Evolutionary conservation across 2,888 invertebrate species (phyloP).

Genomic region (Aporophyla nigra): DNA sequence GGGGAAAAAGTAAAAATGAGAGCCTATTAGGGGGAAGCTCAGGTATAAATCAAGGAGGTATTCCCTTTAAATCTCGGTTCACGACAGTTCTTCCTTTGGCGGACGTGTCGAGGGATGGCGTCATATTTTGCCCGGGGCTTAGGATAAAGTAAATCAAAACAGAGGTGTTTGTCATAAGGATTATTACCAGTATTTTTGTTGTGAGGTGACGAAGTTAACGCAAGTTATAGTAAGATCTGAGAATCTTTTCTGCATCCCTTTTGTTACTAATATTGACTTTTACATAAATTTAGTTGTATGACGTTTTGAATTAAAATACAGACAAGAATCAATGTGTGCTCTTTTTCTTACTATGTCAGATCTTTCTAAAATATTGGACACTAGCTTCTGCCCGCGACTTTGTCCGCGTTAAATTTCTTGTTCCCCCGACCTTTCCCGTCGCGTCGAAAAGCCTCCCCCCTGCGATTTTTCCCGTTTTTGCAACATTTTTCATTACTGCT

Average conservation of each 20-base stretch:
- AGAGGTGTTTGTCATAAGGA: conserved; percentile 3
- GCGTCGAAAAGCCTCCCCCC: too few relatives aligned
- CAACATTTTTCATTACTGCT: too few relatives aligned
- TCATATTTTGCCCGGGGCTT: conserved; percentile 1
- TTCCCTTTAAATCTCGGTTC: conserved; percentile 38
- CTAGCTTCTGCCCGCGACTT: too few relatives aligned
- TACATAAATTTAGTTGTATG: not conserved
- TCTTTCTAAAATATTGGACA: too few relatives aligned
- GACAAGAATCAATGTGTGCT: not conserved
- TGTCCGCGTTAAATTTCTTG: too few relatives aligned
- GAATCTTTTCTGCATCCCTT: not conserved
- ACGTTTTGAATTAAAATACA: not conserved
- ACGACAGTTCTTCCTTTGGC: conserved; percentile 24
- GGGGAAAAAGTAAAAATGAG: conserved; percentile 42
- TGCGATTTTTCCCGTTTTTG: too few relatives aligned
- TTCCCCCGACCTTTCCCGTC: too few relatives aligned
- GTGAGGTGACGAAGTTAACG: not conserved
- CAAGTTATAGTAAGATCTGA: not conserved
- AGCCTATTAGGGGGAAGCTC: conserved; percentile 27
- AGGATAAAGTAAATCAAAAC: conserved; percentile 27
- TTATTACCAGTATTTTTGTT: not conserved
- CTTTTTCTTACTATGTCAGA: not conserved
- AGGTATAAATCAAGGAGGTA: conserved; percentile 41
- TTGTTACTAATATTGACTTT: not conserved
- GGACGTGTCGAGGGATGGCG: conserved; percentile 7